A percentile compares a stretch with the other conserved stretches of the same genome.
phyloP scores from a whole-genome alignment of 1,140 invertebrate species.

The Drosophila ogumai region DNA sequence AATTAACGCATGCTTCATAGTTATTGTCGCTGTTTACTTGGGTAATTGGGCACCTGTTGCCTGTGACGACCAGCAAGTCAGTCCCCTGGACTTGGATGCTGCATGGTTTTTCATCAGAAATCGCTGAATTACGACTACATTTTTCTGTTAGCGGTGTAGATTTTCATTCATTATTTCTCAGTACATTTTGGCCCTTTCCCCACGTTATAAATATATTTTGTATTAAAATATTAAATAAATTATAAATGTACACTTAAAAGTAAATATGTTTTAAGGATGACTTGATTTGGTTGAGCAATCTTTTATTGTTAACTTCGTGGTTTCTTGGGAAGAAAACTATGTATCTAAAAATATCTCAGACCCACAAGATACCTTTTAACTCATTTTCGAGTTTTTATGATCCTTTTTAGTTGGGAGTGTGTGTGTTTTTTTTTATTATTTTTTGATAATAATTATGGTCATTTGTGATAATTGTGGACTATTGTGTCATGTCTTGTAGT shows the following conservation, averaged over 20 bases:
- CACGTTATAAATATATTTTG: no score
- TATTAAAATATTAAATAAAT: not conserved
- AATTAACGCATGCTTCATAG: slow-evolving; percentile 75
- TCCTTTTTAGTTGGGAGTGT: slow-evolving; percentile 58
- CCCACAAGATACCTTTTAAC: slow-evolving; percentile 9
- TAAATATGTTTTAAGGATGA: not conserved
- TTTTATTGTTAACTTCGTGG: slow-evolving; percentile 34
- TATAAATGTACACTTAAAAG: not conserved
- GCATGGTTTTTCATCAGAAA: slow-evolving; percentile 28
- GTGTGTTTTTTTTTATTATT: slow-evolving; percentile 40
- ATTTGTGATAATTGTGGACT: slow-evolving; percentile 78
- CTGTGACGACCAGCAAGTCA: slow-evolving; percentile 26
- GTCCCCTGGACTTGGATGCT: slow-evolving; percentile 35
- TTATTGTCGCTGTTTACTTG: slow-evolving; percentile 44
- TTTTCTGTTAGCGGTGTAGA: not conserved
- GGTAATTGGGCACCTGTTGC: slow-evolving; percentile 80
- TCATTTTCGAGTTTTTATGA: slow-evolving; percentile 53
- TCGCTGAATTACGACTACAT: not conserved
- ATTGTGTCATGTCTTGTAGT: slow-evolving; percentile 66
- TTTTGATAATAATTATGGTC: slow-evolving; percentile 83
- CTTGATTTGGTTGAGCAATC: slow-evolving; percentile 22
- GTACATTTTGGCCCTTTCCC: not conserved
- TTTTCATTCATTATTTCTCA: slow-evolving; percentile 3
- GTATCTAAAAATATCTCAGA: slow-evolving; percentile 22
- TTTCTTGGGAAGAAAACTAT: slow-evolving; percentile 9